Percentiles rank a stretch among this genome's conserved stretches.
Evolutionary conservation across 2,113 vertebrate species (phyloP).

Genomic region (Callopanchax toddi): DNA sequence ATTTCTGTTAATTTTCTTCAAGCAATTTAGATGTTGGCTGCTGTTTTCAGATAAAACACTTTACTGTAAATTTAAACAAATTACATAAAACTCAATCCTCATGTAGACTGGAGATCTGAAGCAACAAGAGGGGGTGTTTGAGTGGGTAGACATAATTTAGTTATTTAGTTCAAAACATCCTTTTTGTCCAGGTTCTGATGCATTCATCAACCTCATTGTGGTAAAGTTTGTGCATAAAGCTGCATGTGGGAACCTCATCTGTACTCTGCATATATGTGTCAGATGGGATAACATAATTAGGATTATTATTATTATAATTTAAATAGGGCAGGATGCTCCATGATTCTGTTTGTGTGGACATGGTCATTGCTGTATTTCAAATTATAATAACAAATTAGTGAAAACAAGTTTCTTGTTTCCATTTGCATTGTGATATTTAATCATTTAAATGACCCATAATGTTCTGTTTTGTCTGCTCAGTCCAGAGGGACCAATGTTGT

Average conservation of each 20-base stretch:
- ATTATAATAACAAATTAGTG: not conserved
- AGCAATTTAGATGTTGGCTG: no score
- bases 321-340: constrained; percentile 6
- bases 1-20: no score
- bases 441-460: not conserved
- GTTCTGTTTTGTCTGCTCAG: not conserved
- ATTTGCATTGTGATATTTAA: not conserved
- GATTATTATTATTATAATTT: not conserved
- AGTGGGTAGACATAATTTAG: constrained; percentile 8
- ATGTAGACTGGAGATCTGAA: not conserved
- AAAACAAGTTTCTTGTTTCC: not conserved
- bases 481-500: constrained; percentile 11
- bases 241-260: constrained; percentile 13
- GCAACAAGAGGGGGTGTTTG: not conserved
- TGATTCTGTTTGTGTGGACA: not conserved
- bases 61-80: no score
- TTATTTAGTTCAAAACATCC: not conserved
- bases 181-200: constrained; percentile 11
- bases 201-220: constrained; percentile 12
- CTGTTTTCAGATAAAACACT: no score
- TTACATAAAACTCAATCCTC: not conserved
- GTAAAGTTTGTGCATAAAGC: constrained; percentile 30
- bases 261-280: constrained; percentile 4
- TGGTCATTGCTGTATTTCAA: constrained; percentile 17
- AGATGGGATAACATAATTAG: constrained; percentile 23